Evolutionary conservation across 2,888 invertebrate genomes (phyloP), one percentile per base, ranked within the genome.

Genomic region (Spatulosminthurus flaviceps): DNA sequence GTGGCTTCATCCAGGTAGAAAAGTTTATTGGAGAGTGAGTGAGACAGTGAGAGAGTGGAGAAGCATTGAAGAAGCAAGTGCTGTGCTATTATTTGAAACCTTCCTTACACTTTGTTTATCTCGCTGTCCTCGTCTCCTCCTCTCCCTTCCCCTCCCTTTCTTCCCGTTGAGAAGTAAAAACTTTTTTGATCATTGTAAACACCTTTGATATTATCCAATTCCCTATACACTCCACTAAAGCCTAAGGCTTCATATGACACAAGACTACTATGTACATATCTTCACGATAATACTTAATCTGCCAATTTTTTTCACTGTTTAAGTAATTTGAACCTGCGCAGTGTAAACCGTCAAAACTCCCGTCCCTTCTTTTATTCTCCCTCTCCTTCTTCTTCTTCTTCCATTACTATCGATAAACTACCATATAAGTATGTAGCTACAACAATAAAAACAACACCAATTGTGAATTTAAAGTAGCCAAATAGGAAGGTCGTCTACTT

Each of bases 311-410:
- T n/a, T 51, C 51, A 51, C 51, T n/a, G 19, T 5, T 51, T 51
- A n/a, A 51, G 51, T 51, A 51, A 51, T 51, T 51, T 51, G 51
- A 51, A 51, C 51, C 16, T 51, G 51, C 51, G 51, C 51, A 51
- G 51, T n/a, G 16, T 51, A 9, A 11, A n/a, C 51, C 51, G 1
- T 51, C 7, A 51, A 16, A n/a, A n/a, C n/a, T n/a, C n/a, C n/a
- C n/a, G n/a, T n/a, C n/a, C n/a, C n/a, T n/a, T n/a, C n/a, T n/a
- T n/a, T n/a, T n/a, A n/a, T n/a, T n/a, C n/a, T n/a, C n/a, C n/a
- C n/a, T n/a, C n/a, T n/a, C n/a, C n/a, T 34, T 34, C 9, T 34
- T 51, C 16, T 13, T 51, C 51, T 51, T 19, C n/a, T 16, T 51
- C 51, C 19, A 51, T n/a, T 11, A 51, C 51, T 51, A 51, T 51